phyloP scores from a whole-genome alignment of 2,888 invertebrate species.

The Lasioglossum lativentre region DNA sequence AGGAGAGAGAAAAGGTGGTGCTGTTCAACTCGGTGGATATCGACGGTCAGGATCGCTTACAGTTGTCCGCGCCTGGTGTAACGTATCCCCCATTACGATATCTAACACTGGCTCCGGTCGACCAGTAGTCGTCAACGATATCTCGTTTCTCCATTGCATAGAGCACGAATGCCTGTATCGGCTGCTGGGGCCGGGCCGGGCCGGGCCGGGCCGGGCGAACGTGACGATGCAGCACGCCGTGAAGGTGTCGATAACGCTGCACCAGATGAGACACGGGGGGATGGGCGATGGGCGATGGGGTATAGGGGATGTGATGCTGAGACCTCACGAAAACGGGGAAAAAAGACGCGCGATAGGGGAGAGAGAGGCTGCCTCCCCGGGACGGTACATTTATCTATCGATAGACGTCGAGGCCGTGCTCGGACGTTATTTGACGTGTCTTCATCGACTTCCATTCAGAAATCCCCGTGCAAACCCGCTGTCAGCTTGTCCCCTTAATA shows the following conservation, averaged over 20 bases:
- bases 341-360: constrained; percentile 25
- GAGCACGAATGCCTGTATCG: constrained; percentile 35
- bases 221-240: constrained; percentile 44
- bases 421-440: constrained; percentile 57
- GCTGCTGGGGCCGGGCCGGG: neutral
- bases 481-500: neutral
- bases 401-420: constrained; percentile 67
- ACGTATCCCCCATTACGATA: constrained; percentile 67
- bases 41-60: constrained; percentile 47
- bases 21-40: constrained; percentile 7
- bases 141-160: constrained; percentile 72
- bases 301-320: neutral
- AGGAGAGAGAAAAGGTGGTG: neutral
- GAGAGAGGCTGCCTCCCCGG: neutral
- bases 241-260: constrained; percentile 63
- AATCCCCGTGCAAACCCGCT: neutral
- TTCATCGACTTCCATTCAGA: constrained; percentile 58
- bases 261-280: constrained; percentile 22
- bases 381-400: constrained; percentile 73
- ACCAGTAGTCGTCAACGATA: constrained; percentile 71
- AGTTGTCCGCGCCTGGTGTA: constrained; percentile 44
- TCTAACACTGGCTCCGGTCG: constrained; percentile 65
- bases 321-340: neutral
- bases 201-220: constrained; percentile 13
- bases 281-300: neutral